A percentile compares a stretch with the other conserved stretches of the same genome.
These are phyloP conservation scores for Synanthedon formicaeformis DNA, from an alignment of 2,888 invertebrate genomes.

Conservation along the genomic window DNA sequence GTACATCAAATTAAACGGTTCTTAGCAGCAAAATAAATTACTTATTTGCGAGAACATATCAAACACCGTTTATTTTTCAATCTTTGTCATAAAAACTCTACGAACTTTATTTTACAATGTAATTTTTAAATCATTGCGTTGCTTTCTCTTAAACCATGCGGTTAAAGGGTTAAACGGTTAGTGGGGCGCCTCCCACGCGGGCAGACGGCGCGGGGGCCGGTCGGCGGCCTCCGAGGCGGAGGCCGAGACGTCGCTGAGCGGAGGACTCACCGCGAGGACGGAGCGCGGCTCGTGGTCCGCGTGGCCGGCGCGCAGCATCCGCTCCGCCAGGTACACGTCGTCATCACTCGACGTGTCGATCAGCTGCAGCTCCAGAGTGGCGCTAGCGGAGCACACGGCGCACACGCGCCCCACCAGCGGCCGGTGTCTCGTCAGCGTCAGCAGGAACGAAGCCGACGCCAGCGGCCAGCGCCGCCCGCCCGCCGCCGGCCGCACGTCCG, in stretches of 20 bases:
- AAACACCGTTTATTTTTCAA: too few relatives aligned
- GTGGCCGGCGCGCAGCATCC: constrained; percentile 56
- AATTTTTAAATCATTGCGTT: too few relatives aligned
- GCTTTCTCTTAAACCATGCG: neutral
- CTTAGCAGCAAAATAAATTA: too few relatives aligned
- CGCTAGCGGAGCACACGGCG: constrained; percentile 14
- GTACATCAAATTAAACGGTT: too few relatives aligned
- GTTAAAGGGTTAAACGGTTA: too few relatives aligned
- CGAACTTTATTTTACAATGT: too few relatives aligned
- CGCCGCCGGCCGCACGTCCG: constrained; percentile 46
- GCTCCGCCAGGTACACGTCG: constrained; percentile 61
- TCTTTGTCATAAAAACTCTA: too few relatives aligned
- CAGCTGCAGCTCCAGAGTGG: constrained; percentile 49
- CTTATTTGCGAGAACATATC: too few relatives aligned
- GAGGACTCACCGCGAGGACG: constrained; percentile 34
- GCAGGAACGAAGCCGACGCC: constrained; percentile 44
- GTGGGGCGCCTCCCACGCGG: constrained; percentile 3
- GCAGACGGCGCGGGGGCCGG: neutral
- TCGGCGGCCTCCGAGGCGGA: neutral
- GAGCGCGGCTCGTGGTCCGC: constrained; percentile 44
- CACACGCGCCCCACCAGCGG: constrained; percentile 46
- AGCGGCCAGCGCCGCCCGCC: constrained; percentile 55
- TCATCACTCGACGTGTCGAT: constrained; percentile 57
- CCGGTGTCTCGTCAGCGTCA: constrained; percentile 33
- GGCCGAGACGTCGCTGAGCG: neutral